Percentiles rank a stretch among this genome's conserved stretches.
Evolutionary conservation across 2,797 vertebrate genomes (phyloP).

Genomic region (Smutsia gigantea): DNA sequence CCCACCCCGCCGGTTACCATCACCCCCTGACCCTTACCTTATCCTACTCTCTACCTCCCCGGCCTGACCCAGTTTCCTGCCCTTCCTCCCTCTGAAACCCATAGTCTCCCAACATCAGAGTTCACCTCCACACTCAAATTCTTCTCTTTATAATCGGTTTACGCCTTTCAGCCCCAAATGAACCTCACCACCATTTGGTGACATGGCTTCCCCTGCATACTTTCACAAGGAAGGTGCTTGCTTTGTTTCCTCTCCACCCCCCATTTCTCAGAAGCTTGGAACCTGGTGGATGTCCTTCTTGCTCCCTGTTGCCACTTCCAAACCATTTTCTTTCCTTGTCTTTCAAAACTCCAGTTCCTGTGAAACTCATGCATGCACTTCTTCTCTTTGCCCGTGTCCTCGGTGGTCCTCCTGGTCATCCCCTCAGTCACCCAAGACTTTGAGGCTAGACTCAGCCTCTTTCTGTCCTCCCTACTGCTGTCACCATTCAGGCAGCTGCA

Average conservation of each 20-base stretch:
- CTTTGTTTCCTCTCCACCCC: too few relatives aligned
- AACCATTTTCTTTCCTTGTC: neutral
- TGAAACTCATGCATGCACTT: accelerated
- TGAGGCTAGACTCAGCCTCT: neutral
- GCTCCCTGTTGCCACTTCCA: neutral
- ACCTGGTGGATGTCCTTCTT: neutral
- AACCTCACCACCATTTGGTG: neutral
- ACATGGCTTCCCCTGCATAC: neutral
- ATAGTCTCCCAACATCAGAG: neutral
- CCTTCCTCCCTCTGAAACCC: neutral
- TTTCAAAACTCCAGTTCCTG: neutral
- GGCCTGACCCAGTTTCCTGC: neutral
- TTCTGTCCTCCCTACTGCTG: neutral
- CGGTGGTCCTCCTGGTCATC: neutral
- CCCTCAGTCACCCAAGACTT: neutral
- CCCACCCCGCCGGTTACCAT: neutral
- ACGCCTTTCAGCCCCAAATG: neutral
- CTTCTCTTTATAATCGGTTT: neutral
- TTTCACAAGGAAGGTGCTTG: neutral
- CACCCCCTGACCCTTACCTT: too few relatives aligned
- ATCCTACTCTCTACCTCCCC: neutral
- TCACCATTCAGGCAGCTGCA: neutral
- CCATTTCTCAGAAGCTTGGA: neutral
- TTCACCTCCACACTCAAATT: neutral
- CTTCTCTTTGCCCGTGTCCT: neutral